Evolutionary conservation across 2,888 invertebrate genomes (phyloP).

Genomic region (Anarsia innoxiella): DNA sequence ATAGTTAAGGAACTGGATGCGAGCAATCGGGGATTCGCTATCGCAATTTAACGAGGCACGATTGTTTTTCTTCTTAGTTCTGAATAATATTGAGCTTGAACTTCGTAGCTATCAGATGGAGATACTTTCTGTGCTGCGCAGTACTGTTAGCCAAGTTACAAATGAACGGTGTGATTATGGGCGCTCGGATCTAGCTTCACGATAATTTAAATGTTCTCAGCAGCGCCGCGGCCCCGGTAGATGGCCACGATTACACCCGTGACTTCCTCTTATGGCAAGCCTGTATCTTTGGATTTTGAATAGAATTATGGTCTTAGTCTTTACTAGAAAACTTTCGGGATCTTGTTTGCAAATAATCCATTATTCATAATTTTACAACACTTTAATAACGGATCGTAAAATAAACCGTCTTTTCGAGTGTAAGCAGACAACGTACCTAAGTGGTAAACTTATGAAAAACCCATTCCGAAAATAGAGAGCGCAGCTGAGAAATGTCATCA

Average conservation of each 20-base stretch:
- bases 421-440: too few relatives aligned
- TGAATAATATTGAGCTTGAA: slow-evolving; percentile 71
- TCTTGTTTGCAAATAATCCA: slow-evolving; percentile 17
- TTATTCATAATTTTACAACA: slow-evolving; percentile 9
- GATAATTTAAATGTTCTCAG: slow-evolving; percentile 73
- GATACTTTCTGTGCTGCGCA: slow-evolving; percentile 61
- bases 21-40: slow-evolving; percentile 58
- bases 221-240: slow-evolving; percentile 43
- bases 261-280: slow-evolving; percentile 62
- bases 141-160: slow-evolving; percentile 68
- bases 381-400: not conserved
- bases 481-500: slow-evolving; percentile 30
- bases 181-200: slow-evolving; percentile 63
- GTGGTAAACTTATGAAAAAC: not conserved
- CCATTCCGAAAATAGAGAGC: too few relatives aligned
- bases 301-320: slow-evolving; percentile 48
- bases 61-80: slow-evolving; percentile 73
- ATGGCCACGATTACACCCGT: slow-evolving; percentile 59
- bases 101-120: slow-evolving; percentile 53
- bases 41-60: slow-evolving; percentile 71
- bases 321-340: slow-evolving; percentile 22
- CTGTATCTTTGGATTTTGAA: slow-evolving; percentile 58
- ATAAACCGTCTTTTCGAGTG: not conserved
- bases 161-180: slow-evolving; percentile 72
- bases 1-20: slow-evolving; percentile 41